Percentiles rank a stretch among this genome's conserved stretches.
Evolutionary conservation across 2,888 invertebrate species (phyloP).

Genomic region (Leptopterna dolabrata): DNA sequence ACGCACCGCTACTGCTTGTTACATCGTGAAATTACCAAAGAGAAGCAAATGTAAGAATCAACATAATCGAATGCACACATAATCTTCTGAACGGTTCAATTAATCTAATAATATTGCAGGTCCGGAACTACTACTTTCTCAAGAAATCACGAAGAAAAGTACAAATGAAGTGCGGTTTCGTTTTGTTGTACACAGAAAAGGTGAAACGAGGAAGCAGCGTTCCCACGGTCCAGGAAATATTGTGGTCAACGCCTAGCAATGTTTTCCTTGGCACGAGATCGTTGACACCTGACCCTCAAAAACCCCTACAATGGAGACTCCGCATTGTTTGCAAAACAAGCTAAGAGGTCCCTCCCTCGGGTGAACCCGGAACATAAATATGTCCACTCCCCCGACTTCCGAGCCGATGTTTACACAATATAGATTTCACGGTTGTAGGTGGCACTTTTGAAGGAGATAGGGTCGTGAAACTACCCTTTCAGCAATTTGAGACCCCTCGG

Average conservation of each 20-base stretch:
- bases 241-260: constrained; percentile 12
- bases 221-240: constrained; percentile 23
- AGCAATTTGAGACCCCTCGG: not conserved
- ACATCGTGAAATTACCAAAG: too few species aligned
- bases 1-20: too few species aligned
- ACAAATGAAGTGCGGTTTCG: not conserved
- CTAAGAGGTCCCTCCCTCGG: not conserved
- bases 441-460: constrained; percentile 13
- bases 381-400: constrained; percentile 26
- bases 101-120: too few species aligned
- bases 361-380: constrained; percentile 30
- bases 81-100: too few species aligned
- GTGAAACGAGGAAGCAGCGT: constrained; percentile 5
- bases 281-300: constrained; percentile 1
- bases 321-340: constrained; percentile 37
- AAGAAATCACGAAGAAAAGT: too few species aligned
- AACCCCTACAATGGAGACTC: not conserved
- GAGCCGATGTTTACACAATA: constrained; percentile 42
- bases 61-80: too few species aligned
- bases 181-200: not conserved
- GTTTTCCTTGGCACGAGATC: not conserved
- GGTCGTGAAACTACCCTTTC: constrained; percentile 48
- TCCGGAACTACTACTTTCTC: too few species aligned
- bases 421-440: constrained; percentile 37
- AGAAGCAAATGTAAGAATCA: too few species aligned